phyloP scores from a whole-genome alignment of 2,797 vertebrate genomes.

The Gila robusta region DNA sequence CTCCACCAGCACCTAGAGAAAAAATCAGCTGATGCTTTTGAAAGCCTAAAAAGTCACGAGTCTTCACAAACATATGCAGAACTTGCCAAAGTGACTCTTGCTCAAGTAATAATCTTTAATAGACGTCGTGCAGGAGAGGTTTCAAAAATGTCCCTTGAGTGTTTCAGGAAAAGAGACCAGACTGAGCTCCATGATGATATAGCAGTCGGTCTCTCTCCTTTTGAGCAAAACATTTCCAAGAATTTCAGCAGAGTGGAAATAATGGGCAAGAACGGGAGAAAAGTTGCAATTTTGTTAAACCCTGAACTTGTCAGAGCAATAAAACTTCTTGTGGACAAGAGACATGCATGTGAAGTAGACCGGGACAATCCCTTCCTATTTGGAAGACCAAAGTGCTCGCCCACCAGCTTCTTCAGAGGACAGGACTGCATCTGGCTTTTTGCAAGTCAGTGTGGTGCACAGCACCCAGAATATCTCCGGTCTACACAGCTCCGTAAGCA shows the following conservation, averaged over 20 bases:
- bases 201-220: constrained; percentile 13
- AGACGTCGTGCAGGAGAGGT: constrained; percentile 51
- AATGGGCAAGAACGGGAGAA: constrained; percentile 6
- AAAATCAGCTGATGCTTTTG: not conserved
- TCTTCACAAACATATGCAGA: constrained; percentile 6
- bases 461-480: constrained; percentile 47
- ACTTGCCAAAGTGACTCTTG: constrained; percentile 15
- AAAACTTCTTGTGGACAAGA: constrained; percentile 51
- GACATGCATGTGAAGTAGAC: constrained; percentile 3
- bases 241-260: constrained; percentile 66
- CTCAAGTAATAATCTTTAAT: constrained; percentile 64
- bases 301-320: constrained; percentile 59
- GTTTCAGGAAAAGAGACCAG: constrained; percentile 62
- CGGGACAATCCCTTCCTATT: constrained; percentile 62
- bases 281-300: constrained; percentile 62
- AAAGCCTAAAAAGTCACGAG: not conserved
- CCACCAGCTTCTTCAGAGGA: constrained; percentile 26
- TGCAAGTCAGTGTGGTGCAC: constrained; percentile 54
- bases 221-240: constrained; percentile 60
- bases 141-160: constrained; percentile 65
- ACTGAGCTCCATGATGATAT: not conserved
- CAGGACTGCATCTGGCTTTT: constrained; percentile 55
- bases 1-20: constrained; percentile 14
- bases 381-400: constrained; percentile 58
- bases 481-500: constrained; percentile 58